These are phyloP conservation scores for Chironomus tepperi DNA, from an alignment of 1,140 invertebrate species.

Conservation along the genomic window DNA sequence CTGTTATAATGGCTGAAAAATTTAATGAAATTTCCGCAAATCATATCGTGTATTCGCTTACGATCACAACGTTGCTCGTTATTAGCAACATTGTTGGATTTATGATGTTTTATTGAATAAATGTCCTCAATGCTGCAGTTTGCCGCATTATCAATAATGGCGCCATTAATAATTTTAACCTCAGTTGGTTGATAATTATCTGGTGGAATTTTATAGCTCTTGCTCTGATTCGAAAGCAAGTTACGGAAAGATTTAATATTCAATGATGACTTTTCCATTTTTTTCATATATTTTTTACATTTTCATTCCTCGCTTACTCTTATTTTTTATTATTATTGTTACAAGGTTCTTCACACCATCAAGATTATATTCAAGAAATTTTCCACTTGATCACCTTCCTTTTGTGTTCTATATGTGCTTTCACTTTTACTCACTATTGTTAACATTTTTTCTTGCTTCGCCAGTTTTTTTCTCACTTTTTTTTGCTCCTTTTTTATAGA, in stretches of 20 bases:
- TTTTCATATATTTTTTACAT: no score
- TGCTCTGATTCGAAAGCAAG: neutral
- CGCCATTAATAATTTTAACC: constrained; percentile 7
- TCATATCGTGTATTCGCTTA: neutral
- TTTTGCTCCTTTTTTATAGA: neutral
- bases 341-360: no score
- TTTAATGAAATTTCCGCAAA: constrained; percentile 6
- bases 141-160: neutral
- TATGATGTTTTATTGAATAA: constrained; percentile 12
- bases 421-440: neutral
- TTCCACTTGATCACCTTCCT: neutral
- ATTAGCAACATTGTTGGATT: neutral
- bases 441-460: neutral
- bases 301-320: neutral
- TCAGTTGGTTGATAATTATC: constrained; percentile 11
- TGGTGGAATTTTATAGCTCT: constrained; percentile 9
- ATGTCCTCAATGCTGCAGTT: constrained; percentile 16
- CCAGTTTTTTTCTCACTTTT: neutral
- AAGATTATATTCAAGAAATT: no score
- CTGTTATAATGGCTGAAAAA: neutral
- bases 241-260: constrained; percentile 17
- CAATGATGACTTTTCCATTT: constrained; percentile 20
- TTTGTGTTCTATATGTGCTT: neutral
- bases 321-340: neutral
- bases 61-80: neutral